Percentiles rank a stretch among this genome's conserved stretches.
phyloP scores from a whole-genome alignment of 2,797 vertebrate genomes.

The Manis javanica region DNA sequence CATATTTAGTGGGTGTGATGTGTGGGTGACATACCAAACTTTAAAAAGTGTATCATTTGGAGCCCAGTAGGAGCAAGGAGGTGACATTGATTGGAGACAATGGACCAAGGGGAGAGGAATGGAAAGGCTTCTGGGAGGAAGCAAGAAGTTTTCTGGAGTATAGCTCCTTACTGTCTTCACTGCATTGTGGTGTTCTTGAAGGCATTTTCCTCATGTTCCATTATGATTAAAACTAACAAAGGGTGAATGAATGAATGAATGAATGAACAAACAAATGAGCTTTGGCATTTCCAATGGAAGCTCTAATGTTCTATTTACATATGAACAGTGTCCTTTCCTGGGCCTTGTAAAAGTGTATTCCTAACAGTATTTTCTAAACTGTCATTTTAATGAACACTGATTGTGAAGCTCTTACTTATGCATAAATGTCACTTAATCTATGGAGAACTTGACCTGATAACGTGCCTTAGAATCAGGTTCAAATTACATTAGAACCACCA shows the following conservation, averaged over 20 bases:
- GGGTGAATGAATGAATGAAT: neutral
- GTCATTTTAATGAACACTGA: slow-evolving; percentile 31
- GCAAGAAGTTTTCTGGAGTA: neutral
- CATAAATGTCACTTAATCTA: neutral
- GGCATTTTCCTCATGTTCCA: neutral
- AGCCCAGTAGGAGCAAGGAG: neutral
- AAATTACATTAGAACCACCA: neutral
- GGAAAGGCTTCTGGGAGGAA: neutral
- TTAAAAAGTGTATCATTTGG: neutral
- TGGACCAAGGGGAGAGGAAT: too few species aligned
- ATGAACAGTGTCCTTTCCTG: neutral
- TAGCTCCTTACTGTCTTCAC: neutral
- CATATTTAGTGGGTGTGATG: rapidly evolving
- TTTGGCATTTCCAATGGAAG: neutral
- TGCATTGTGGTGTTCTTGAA: neutral
- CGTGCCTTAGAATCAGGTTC: neutral
- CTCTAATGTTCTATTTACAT: neutral
- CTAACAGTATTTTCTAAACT: neutral
- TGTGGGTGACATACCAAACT: too few species aligned
- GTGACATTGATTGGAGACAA: rapidly evolving
- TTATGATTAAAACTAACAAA: neutral
- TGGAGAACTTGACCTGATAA: neutral
- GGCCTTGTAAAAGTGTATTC: neutral
- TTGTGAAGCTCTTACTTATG: neutral
- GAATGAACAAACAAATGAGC: neutral